Evolutionary conservation across 2,888 invertebrate species (phyloP).

Genomic region (Synergus gifuensis): DNA sequence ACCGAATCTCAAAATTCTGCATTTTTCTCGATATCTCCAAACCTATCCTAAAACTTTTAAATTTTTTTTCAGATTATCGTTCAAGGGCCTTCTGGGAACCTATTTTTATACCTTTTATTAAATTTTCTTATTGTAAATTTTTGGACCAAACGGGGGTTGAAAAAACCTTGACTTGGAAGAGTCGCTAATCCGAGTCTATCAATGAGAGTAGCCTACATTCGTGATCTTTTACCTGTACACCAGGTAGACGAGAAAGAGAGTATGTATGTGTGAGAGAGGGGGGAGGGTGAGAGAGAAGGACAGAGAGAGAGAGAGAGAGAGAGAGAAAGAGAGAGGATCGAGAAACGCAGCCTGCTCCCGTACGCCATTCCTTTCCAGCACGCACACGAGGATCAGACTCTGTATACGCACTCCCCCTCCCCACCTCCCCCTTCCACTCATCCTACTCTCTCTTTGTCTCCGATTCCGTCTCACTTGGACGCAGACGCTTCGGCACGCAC

Average conservation of each 20-base stretch:
- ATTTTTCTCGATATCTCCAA: background rate
- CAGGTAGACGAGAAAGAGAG: constrained; percentile 15
- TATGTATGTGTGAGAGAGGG: too few relatives aligned
- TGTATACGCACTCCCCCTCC: constrained; percentile 1
- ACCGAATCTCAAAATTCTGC: background rate
- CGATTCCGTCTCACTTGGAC: constrained; percentile 33
- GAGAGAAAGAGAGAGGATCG: background rate
- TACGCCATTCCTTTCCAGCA: constrained; percentile 35
- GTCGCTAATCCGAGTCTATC: background rate
- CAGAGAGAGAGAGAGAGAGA: background rate
- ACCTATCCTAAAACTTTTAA: background rate
- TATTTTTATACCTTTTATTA: background rate
- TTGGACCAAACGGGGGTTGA: background rate
- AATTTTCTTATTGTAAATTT: background rate
- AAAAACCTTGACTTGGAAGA: background rate
- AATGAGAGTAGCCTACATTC: background rate
- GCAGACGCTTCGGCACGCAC: constrained; percentile 33
- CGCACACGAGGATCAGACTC: constrained; percentile 7
- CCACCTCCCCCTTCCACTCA: background rate
- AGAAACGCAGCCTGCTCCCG: constrained; percentile 39
- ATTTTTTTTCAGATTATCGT: background rate
- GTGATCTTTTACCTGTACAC: constrained; percentile 11
- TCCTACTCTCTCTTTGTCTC: background rate
- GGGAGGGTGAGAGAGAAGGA: background rate
- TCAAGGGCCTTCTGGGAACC: background rate